Percentiles rank a stretch among this genome's conserved stretches.
phyloP scores from a whole-genome alignment of 2,797 vertebrate genomes.

The Sebastiscus tertius region DNA sequence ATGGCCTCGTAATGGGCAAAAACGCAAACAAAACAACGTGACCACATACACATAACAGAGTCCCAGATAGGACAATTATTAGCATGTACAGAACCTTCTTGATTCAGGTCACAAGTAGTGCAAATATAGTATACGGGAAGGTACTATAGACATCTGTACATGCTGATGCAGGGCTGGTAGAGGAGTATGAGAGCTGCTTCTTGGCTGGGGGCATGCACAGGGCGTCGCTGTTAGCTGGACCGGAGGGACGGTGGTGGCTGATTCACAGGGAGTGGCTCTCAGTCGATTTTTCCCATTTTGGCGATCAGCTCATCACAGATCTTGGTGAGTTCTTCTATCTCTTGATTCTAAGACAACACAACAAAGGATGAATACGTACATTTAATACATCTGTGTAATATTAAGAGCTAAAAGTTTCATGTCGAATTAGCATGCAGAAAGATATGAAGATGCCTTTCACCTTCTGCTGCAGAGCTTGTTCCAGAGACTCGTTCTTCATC shows the following conservation, averaged over 20 bases:
- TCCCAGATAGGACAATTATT: slow-evolving; percentile 13
- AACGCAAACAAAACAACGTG: slow-evolving; percentile 47
- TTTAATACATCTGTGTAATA: not conserved
- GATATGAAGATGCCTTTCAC: slow-evolving; percentile 66
- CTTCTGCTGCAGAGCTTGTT: slow-evolving; percentile 95
- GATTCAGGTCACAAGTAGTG: slow-evolving; percentile 58
- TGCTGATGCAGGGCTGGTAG: slow-evolving; percentile 35
- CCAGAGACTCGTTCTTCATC: slow-evolving; percentile 96
- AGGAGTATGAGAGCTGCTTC: slow-evolving; percentile 37
- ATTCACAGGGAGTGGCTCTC: slow-evolving; percentile 57
- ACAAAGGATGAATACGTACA: not conserved
- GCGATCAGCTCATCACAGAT: slow-evolving; percentile 99
- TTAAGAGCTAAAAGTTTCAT: not conserved
- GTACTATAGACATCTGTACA: slow-evolving; percentile 55
- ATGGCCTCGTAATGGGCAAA: slow-evolving; percentile 12
- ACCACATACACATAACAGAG: slow-evolving; percentile 24
- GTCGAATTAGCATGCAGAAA: not conserved
- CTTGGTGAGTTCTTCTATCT: slow-evolving; percentile 98
- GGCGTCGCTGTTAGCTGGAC: slow-evolving; percentile 30
- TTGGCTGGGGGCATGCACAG: slow-evolving; percentile 55
- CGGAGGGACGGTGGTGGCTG: slow-evolving; percentile 4
- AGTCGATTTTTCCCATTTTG: slow-evolving; percentile 93
- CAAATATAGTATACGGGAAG: slow-evolving; percentile 45
- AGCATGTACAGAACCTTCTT: slow-evolving; percentile 30
- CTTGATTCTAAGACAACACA: slow-evolving; percentile 89